phyloP scores from a whole-genome alignment of 2,113 vertebrate species.

The Vulpes lagopus region DNA sequence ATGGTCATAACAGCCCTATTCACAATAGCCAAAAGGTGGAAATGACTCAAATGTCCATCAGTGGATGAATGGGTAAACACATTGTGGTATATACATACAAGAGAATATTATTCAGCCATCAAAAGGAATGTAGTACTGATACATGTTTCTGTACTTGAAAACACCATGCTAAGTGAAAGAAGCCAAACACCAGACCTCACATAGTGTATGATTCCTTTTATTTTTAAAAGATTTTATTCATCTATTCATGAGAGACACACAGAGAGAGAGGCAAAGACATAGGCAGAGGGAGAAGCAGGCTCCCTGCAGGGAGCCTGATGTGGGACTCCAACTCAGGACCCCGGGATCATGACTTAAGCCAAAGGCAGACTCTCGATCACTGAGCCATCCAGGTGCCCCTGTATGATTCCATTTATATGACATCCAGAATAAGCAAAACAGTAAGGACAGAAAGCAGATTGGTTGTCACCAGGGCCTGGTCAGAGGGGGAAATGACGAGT shows the following conservation, averaged over 20 bases:
- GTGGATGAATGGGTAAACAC: neutral
- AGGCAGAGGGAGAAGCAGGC: too few relatives aligned
- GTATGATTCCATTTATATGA: constrained; percentile 14
- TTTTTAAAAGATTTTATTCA: too few relatives aligned
- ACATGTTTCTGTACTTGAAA: neutral
- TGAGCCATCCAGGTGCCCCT: too few relatives aligned
- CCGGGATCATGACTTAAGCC: too few relatives aligned
- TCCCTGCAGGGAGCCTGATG: too few relatives aligned
- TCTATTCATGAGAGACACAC: too few relatives aligned
- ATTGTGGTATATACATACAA: neutral
- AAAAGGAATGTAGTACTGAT: neutral
- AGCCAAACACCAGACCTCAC: constrained; percentile 8
- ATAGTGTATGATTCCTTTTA: neutral
- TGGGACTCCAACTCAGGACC: too few relatives aligned
- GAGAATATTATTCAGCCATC: constrained; percentile 39
- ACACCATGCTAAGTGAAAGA: constrained; percentile 1
- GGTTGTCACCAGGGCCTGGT: neutral
- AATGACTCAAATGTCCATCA: neutral
- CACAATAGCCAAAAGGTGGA: constrained; percentile 16
- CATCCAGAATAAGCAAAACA: constrained; percentile 29
- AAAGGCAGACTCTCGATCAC: too few relatives aligned
- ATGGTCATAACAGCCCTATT: neutral
- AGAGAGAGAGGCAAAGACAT: too few relatives aligned
- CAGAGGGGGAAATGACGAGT: neutral
- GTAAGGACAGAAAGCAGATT: constrained; percentile 2